Evolutionary conservation across 2,113 vertebrate genomes (phyloP).

Genomic region (Aspiorhynchus laticeps): DNA sequence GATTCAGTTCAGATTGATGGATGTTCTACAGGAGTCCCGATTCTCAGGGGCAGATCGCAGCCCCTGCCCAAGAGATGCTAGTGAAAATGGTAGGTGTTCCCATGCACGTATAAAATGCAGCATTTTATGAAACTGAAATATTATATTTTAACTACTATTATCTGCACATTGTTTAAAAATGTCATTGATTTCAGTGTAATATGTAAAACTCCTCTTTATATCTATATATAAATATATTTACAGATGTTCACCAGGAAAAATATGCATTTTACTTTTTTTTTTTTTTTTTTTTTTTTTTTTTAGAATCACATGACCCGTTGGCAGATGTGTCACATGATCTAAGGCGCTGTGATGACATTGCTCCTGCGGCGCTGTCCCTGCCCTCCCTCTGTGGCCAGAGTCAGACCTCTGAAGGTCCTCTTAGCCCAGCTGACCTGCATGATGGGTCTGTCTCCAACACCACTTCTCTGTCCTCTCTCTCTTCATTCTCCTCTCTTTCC

Average conservation of each 20-base stretch:
- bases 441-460: constrained; percentile 84
- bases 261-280: neutral
- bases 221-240: neutral
- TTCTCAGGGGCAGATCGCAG: constrained; percentile 49
- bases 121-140: neutral
- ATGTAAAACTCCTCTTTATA: neutral
- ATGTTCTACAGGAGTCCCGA: constrained; percentile 56
- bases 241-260: neutral
- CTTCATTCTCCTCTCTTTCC: constrained; percentile 60
- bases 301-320: constrained; percentile 75
- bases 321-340: constrained; percentile 49
- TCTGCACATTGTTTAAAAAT: neutral
- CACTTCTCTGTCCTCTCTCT: constrained; percentile 84
- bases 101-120: neutral
- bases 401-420: constrained; percentile 51
- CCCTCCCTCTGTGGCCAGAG: constrained; percentile 59
- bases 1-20: constrained; percentile 57
- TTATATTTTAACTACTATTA: neutral
- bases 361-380: constrained; percentile 69
- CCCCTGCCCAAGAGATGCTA: constrained; percentile 46
- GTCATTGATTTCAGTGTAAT: neutral
- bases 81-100: constrained; percentile 46
- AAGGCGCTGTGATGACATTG: constrained; percentile 51
- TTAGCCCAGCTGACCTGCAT: constrained; percentile 72
- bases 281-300: constrained; percentile 47